Evolutionary conservation across 1,140 invertebrate species (phyloP), one percentile per base, ranked within the genome.

Genomic region (Zophobas morio): DNA sequence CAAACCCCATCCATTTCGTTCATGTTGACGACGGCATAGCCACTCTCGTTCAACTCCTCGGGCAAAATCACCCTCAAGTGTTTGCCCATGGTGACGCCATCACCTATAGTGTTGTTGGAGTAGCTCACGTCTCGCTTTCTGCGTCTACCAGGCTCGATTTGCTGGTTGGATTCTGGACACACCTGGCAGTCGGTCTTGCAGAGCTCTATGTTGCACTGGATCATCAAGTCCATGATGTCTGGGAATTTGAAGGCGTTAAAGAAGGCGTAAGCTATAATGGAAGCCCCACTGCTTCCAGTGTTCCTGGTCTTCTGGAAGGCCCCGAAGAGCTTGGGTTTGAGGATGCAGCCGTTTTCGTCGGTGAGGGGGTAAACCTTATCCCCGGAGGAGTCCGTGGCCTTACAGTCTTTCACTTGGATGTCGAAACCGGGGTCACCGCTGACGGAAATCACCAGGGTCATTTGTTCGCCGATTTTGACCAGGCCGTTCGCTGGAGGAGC

Each of bases 241-340:
- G 95, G 95, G 86, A 96, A 96, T 86, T 96, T 96, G 85, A 96
- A 96, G 0, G 94, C 94, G 85, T 94, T 93, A 85, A 96, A 93
- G 86, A 90, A 94, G 0, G 95, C 93, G 80, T 92, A 96, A 0
- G 94, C 93, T 39, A 96, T 92, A 3, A 95, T 90, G 0, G 93
- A 93, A 1, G 93, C 93, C n/a, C 92, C 93, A 36, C 80, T 83
- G 57, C 91, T 91, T 49, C 92, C 91, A 6, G 94, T 94, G 6
- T 94, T 91, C 75, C 89, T 90, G 0, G 93, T 95, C 80, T 94
- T 94, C 82, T 94, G 93, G 91, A 95, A 95, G 1, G 92, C 90
- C 2, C 93, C 94, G 83, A 95, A 95, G 0, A 96, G 83, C 86
- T 96, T 96, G 0, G 94, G 92, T 85, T 95, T 95, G 1, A 95